Evolutionary conservation across 2,113 vertebrate species (phyloP).

Genomic region (Oenanthe oenanthe): DNA sequence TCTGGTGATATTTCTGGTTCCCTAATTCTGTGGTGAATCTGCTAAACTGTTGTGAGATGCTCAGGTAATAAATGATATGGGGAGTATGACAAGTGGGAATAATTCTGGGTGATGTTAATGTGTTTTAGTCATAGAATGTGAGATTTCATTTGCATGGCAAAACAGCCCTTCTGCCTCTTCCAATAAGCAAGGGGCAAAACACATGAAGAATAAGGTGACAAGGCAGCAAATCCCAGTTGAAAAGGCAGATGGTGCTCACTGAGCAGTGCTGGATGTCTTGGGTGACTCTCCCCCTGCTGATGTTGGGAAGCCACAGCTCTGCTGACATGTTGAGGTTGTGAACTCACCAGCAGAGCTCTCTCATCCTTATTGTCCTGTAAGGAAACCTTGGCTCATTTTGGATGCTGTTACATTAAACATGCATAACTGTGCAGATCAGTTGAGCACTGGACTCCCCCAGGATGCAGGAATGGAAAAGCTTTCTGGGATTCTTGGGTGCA

Average conservation of each 20-base stretch:
- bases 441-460: background rate
- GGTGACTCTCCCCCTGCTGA: background rate
- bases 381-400: background rate
- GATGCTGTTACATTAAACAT: background rate
- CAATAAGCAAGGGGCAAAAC: background rate
- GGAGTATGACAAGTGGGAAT: background rate
- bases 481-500: background rate
- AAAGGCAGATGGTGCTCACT: background rate
- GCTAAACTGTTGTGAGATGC: background rate
- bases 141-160: background rate
- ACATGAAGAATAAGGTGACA: background rate
- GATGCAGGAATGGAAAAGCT: background rate
- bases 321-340: accelerated
- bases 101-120: background rate
- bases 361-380: background rate
- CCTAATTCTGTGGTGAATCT: background rate
- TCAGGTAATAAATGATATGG: background rate
- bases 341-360: background rate
- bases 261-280: background rate
- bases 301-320: background rate
- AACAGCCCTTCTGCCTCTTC: background rate
- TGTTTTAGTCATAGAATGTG: accelerated
- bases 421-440: background rate
- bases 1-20: background rate
- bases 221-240: background rate